Conservation (phyloP, 2,888 invertebrate species). For the Cantharis nigra region DNA sequence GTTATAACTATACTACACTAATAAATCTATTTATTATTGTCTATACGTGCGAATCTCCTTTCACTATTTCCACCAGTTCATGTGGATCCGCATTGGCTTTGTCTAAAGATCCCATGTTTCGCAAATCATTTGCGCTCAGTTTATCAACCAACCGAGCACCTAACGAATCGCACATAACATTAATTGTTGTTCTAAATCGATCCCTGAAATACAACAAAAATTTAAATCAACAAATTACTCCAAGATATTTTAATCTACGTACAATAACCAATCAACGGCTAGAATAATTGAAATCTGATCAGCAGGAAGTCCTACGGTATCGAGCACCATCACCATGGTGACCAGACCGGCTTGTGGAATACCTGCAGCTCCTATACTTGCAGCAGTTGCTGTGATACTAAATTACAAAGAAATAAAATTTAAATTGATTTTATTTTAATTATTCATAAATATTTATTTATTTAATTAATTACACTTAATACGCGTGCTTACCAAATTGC, state of each 20-base stretch:
- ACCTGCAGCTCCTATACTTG: conserved; percentile 96
- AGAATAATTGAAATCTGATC: conserved; percentile 90
- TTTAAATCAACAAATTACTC: not conserved
- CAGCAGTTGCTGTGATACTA: conserved; percentile 84
- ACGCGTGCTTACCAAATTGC: conserved; percentile 77
- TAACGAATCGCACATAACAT: conserved; percentile 93
- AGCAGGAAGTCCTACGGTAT: conserved; percentile 87
- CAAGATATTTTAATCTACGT: conserved; percentile 54
- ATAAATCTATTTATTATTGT: not conserved
- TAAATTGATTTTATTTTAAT: not conserved
- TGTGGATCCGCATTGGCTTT: conserved; percentile 62
- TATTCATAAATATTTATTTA: not conserved
- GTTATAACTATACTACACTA: not conserved
- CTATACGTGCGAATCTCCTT: conserved; percentile 43
- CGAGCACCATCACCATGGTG: conserved; percentile 94
- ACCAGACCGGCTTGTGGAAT: conserved; percentile 95
- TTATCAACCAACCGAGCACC: conserved; percentile 92
- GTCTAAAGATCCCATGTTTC: conserved; percentile 52
- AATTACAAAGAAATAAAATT: conserved; percentile 21
- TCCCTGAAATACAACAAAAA: conserved; percentile 65
- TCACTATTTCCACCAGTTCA: conserved; percentile 65
- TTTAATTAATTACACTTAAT: not conserved
- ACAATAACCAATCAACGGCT: conserved; percentile 93
- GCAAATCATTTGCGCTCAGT: conserved; percentile 76
- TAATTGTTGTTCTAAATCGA: conserved; percentile 86